phyloP scores from a whole-genome alignment of 2,888 invertebrate species.

The Amphipoea oculea region DNA sequence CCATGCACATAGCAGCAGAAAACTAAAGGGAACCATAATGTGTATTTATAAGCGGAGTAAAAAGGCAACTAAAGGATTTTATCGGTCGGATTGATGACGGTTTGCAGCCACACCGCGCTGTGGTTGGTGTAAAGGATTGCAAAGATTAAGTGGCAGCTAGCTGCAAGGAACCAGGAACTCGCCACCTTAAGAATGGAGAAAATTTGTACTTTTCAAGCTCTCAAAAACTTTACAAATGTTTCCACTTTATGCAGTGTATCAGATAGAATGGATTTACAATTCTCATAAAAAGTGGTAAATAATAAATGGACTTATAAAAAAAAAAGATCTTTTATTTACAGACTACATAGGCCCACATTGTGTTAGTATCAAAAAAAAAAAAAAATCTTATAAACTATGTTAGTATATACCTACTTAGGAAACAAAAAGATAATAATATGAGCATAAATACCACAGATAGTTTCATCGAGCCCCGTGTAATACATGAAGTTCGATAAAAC shows the following conservation, averaged over 20 bases:
- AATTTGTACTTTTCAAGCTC: slow-evolving; percentile 29
- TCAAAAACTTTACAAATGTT: neutral
- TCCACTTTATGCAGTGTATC: neutral
- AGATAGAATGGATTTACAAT: neutral
- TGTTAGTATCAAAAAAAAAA: too few species aligned
- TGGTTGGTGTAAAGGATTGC: slow-evolving; percentile 24
- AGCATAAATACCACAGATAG: too few species aligned
- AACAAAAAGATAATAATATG: too few species aligned
- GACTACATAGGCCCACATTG: too few species aligned
- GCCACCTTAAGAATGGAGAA: neutral
- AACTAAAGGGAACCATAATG: slow-evolving; percentile 3
- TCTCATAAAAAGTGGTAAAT: neutral
- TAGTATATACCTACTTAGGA: too few species aligned
- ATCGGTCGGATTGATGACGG: slow-evolving; percentile 44
- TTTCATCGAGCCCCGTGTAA: too few species aligned
- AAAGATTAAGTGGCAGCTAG: slow-evolving; percentile 35
- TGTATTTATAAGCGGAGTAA: slow-evolving; percentile 2
- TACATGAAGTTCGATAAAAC: too few species aligned
- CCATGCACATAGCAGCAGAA: neutral
- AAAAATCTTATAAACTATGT: too few species aligned
- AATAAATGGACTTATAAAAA: too few species aligned
- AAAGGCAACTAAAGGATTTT: slow-evolving; percentile 33
- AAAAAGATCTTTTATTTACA: too few species aligned
- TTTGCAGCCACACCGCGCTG: slow-evolving; percentile 25
- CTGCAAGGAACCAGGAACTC: slow-evolving; percentile 19